Evolutionary conservation across 2,888 invertebrate genomes (phyloP), one percentile per base, ranked within the genome.

Genomic region (Caenorhabditis afra): DNA sequence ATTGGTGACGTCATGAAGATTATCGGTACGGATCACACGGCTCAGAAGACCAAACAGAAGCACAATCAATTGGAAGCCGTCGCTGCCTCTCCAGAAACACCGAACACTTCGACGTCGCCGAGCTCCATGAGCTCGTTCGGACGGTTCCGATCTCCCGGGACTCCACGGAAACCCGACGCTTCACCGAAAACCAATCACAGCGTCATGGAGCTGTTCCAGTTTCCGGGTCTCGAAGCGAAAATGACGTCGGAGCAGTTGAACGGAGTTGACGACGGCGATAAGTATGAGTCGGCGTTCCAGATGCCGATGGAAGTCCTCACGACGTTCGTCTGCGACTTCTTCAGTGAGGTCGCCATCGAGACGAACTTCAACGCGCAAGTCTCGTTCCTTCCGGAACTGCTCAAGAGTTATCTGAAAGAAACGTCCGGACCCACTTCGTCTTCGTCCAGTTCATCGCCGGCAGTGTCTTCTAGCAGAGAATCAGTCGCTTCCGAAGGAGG

Each of bases 271-370:
- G 81, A 81, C 45, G 71, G 68, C 2, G 81, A 81, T 45, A 62
- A 91, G 20, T 81, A 82, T 14, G 85, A 70, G 41, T 78, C 81
- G n/a, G 68, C 49, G 11, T 59, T 70, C 57, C 47, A 47, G 29
- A 50, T 52, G 52, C 58, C 68, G 20, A 66, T 78, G 59, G 64
- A 71, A 44, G 77, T 74, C 0, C 20, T 64, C 37, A 97, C 97
- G 92, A 96, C 96, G 91, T 97, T 99, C 91, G 96, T 97, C 78
- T 97, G 97, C 1, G 97, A 98, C 91, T 98, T 99, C 92, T 96
- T 97, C 91, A 97, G 97, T 91, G 97, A 97, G 91, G 97, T 98
- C 89, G 96, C 83, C 47, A 82, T 90, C 37, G 85, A 87, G 66
- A 87, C 89, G 3, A 91, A 99, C 92, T 97, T 97, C 0, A 97